Percentiles rank a stretch among this genome's conserved stretches.
phyloP scores from a whole-genome alignment of 2,888 invertebrate species.

The Steinernema carpocapsae region DNA sequence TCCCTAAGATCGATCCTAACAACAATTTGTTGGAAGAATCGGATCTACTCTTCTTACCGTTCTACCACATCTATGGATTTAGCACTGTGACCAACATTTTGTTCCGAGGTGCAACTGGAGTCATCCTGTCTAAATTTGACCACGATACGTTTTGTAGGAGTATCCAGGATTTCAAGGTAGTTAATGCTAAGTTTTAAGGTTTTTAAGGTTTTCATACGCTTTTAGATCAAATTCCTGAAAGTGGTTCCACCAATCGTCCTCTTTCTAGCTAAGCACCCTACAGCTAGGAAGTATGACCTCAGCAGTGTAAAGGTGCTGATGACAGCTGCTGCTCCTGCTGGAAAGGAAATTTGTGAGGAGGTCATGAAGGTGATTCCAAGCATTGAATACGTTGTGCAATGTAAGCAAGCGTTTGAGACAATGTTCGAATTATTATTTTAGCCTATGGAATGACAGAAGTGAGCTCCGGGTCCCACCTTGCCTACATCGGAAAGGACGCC shows the following conservation, averaged over 20 bases:
- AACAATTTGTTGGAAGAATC: background rate
- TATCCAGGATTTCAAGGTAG: constrained; percentile 46
- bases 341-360: background rate
- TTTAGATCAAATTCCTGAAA: constrained; percentile 3
- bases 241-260: background rate
- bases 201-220: background rate
- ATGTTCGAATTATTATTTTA: background rate
- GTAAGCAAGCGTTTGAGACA: background rate
- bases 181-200: background rate
- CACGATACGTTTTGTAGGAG: constrained; percentile 42
- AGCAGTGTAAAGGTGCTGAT: background rate
- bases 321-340: background rate
- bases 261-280: background rate
- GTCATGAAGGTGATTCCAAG: background rate
- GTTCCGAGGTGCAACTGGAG: constrained; percentile 46
- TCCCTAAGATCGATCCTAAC: background rate
- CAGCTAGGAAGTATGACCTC: background rate
- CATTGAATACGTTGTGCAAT: background rate
- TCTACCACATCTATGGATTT: constrained; percentile 42
- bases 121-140: constrained; percentile 45
- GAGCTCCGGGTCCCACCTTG: constrained; percentile 40
- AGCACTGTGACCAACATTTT: constrained; percentile 39
- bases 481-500: constrained; percentile 37
- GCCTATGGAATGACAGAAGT: constrained; percentile 40
- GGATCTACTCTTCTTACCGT: background rate